Base-by-base conservation (phyloP, 1,140 invertebrate species). In the Atta texana region DNA sequence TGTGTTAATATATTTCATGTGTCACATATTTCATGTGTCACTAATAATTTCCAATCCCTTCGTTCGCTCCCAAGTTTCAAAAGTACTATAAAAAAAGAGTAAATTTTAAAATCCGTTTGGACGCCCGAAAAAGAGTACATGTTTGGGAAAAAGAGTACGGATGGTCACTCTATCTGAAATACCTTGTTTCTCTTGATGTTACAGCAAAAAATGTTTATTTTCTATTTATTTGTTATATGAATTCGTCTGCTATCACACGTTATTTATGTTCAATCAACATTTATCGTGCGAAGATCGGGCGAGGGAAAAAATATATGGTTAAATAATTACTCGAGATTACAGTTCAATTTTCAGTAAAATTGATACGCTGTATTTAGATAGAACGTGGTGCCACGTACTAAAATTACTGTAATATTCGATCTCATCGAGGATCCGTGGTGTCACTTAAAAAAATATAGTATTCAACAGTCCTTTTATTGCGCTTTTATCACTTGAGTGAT, bases 241-340 rank as follows among this genome's bases (percentile, higher is more conserved):
- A 0, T 21, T 14, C 5, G 1, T 7, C 10, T n/a, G 34, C 14
- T 7, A 16, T 74, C 10, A n/a, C 12, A 8, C n/a, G 16, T 49
- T 76, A 74, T 31, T 57, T 18, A 59, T 44, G 34, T 18, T 28
- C 34, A 18, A 51, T 34, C 10, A 14, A n/a, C 6, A 24, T 53
- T 21, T 55, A 64, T 28, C 5, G 1, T 68, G 4, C n/a, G 12
- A 53, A 8, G 14, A 68, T 28, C 57, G 64, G 14, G 39, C 3
- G 75, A 77, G 24, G 31, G 5, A 69, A 28, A 76, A 74, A 88
- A 68, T 14, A 75, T 51, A 16, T 28, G 31, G 49, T 87, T 84
- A 53, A 87, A 87, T 87, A 84, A 89, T 87, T 87, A 63, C 18
- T 49, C 64, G 31, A 51, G 72, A 87, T 87, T 59, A 64, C 57